Conservation (phyloP, 2,113 vertebrate genomes). For the Ciconia boyciana region DNA sequence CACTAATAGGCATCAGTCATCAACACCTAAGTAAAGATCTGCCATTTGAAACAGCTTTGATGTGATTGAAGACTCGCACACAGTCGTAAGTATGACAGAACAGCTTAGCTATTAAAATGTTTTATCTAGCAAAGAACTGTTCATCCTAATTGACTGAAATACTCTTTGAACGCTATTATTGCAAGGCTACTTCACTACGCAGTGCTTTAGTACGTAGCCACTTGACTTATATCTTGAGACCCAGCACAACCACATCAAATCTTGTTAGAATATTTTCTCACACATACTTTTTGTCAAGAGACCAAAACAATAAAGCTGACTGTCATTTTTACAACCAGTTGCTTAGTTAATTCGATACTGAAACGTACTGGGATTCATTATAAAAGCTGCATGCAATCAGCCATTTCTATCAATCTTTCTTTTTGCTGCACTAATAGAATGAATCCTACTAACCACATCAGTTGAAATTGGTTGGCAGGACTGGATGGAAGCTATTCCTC, state of each 20-base stretch:
- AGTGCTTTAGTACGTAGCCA: not conserved
- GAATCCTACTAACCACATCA: conserved; percentile 3
- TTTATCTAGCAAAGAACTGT: conserved; percentile 43
- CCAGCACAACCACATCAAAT: conserved; percentile 12
- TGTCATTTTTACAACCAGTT: conserved; percentile 56
- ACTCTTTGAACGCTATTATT: conserved; percentile 32
- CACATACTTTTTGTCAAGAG: not conserved
- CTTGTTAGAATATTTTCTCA: conserved; percentile 35
- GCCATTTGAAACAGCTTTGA: conserved; percentile 53
- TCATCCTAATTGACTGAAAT: conserved; percentile 39
- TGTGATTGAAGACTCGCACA: conserved; percentile 33
- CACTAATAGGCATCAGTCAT: conserved; percentile 40
- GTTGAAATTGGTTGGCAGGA: not conserved
- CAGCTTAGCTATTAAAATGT: conserved; percentile 28
- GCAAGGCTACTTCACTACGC: not conserved
- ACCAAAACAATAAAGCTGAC: conserved; percentile 30
- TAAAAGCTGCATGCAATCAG: conserved; percentile 27
- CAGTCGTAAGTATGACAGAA: conserved; percentile 12
- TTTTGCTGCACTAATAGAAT: conserved; percentile 4
- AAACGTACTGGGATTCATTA: conserved; percentile 27
- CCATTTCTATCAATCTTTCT: conserved; percentile 29
- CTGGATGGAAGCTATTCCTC: not conserved
- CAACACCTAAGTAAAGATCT: conserved; percentile 47
- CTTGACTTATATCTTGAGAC: conserved; percentile 3
- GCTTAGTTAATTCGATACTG: conserved; percentile 35